Percentiles rank a stretch among this genome's conserved stretches.
Conservation (phyloP, 2,113 vertebrate species). For the Pao palembangensis region DNA sequence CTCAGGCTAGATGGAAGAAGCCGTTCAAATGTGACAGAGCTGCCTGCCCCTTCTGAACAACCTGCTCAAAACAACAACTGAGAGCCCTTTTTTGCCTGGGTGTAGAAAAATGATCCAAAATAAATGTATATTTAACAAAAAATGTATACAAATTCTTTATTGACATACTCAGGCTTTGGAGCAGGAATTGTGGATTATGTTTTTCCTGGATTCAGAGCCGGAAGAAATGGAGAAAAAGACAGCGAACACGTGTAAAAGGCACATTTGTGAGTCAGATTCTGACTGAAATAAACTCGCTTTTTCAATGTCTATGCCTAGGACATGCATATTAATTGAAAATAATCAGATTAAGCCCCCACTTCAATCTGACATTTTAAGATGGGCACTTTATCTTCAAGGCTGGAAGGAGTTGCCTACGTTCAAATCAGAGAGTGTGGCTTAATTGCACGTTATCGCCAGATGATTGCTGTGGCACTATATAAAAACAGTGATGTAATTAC, state of each 20-base stretch:
- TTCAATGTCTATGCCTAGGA: conserved; percentile 93
- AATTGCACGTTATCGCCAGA: conserved; percentile 99
- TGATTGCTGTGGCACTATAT: conserved; percentile 99
- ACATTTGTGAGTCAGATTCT: conserved; percentile 84
- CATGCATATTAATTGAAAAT: conserved; percentile 99
- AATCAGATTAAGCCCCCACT: conserved; percentile 93
- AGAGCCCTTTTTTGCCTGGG: conserved; percentile 6
- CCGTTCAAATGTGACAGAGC: conserved; percentile 70
- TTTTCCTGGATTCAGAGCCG: neutral
- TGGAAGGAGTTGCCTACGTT: conserved; percentile 77
- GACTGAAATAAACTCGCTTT: conserved; percentile 89
- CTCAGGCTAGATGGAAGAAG: conserved; percentile 72
- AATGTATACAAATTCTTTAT: neutral
- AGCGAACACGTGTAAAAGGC: conserved; percentile 64
- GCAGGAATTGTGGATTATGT: conserved; percentile 4
- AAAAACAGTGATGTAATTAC: conserved; percentile 99
- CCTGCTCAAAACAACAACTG: conserved; percentile 39
- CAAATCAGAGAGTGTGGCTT: conserved; percentile 92
- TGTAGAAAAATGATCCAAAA: conserved; percentile 20
- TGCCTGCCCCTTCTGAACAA: conserved; percentile 53
- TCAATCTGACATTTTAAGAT: conserved; percentile 92
- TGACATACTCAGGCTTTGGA: neutral
- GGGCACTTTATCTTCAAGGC: conserved; percentile 96
- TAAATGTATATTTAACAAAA: conserved; percentile 20
- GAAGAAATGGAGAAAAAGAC: conserved; percentile 34